Evolutionary conservation across 2,797 vertebrate species (phyloP).

Genomic region (Galaxias olidus): DNA sequence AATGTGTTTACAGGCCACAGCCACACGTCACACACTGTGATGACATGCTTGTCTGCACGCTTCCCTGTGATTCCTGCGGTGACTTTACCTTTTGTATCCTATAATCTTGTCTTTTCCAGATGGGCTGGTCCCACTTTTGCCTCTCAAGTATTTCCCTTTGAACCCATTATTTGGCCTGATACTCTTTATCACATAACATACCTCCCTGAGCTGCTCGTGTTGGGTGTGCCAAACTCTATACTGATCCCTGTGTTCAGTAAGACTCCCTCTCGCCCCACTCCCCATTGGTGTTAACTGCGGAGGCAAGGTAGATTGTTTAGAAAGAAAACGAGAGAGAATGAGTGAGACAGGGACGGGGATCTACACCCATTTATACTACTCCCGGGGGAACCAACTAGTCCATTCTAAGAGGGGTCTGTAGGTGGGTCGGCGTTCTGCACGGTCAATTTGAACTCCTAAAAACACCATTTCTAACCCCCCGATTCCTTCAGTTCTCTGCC

Average conservation of each 20-base stretch:
- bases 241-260: constrained; percentile 55
- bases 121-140: constrained; percentile 42
- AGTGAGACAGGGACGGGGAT: constrained; percentile 15
- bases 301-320: constrained; percentile 31
- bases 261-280: constrained; percentile 30
- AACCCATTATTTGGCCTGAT: constrained; percentile 77
- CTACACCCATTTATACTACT: constrained; percentile 65
- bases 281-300: constrained; percentile 17
- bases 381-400: constrained; percentile 59
- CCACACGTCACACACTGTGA: constrained; percentile 8
- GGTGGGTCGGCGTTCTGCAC: constrained; percentile 63
- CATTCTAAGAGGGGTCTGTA: constrained; percentile 65
- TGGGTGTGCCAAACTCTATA: constrained; percentile 62
- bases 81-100: constrained; percentile 69
- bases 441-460: constrained; percentile 54
- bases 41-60: no score
- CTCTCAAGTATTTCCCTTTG: constrained; percentile 63
- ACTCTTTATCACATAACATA: constrained; percentile 73
- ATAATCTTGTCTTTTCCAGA: constrained; percentile 74
- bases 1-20: constrained; percentile 1
- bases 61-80: constrained; percentile 40
- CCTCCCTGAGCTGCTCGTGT: constrained; percentile 56
- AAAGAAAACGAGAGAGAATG: constrained; percentile 32
- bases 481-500: constrained; percentile 17
- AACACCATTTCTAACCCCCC: constrained; percentile 54